These are phyloP conservation scores for Caenorhabditis sinica DNA, from an alignment of 2,888 invertebrate genomes.

Conservation along the genomic window DNA sequence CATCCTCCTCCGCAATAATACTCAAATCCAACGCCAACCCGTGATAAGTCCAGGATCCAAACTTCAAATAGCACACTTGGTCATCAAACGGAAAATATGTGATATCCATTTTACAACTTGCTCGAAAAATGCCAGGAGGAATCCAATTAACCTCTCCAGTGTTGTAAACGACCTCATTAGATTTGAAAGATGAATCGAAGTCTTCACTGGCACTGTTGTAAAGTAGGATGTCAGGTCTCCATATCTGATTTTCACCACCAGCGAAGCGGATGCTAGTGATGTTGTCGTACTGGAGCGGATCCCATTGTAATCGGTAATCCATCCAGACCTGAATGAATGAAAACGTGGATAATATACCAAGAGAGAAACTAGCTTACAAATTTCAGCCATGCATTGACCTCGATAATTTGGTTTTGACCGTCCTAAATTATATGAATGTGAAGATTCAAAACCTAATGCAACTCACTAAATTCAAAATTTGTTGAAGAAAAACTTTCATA, in stretches of 20 bases:
- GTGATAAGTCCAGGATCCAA: constrained; percentile 99
- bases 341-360: not conserved
- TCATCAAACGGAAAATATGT: constrained; percentile 80
- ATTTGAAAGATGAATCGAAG: constrained; percentile 79
- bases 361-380: constrained; percentile 60
- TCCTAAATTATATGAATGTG: constrained; percentile 66
- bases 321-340: constrained; percentile 70
- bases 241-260: constrained; percentile 77
- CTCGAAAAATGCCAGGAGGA: constrained; percentile 77
- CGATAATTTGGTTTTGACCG: constrained; percentile 80
- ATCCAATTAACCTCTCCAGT: constrained; percentile 80
- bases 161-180: constrained; percentile 79
- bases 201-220: constrained; percentile 81
- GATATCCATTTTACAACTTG: constrained; percentile 78
- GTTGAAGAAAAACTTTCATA: constrained; percentile 79
- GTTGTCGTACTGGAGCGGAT: constrained; percentile 77
- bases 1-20: constrained; percentile 71
- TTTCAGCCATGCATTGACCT: constrained; percentile 80
- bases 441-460: not conserved
- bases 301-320: constrained; percentile 77
- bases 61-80: constrained; percentile 85
- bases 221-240: constrained; percentile 78
- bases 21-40: constrained; percentile 91
- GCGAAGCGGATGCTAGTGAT: constrained; percentile 78
- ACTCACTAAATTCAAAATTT: constrained; percentile 75